Evolutionary conservation across 2,113 vertebrate genomes (phyloP), one percentile per base, ranked within the genome.

Genomic region (Muscicapa adusta): DNA sequence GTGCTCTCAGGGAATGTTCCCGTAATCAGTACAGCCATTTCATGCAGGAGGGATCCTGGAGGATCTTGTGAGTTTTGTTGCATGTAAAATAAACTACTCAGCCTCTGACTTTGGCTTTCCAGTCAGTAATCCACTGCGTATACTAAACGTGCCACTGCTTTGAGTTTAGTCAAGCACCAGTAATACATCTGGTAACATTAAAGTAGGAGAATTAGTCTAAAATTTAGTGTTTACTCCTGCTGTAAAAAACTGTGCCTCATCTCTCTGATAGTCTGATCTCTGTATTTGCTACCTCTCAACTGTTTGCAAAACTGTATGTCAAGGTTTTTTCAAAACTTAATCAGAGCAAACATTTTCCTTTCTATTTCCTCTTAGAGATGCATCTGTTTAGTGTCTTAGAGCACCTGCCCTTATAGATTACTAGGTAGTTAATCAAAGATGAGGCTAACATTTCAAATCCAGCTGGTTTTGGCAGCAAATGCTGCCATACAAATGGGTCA

Each of bases 381-480:
- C 51, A 73, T 51, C 18, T 79, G 10, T 51, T 71, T 29, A 33
- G 15, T 78, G n/a, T 79, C 47, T 60, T 42, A 33, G 18, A 87
- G 36, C 31, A 88, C 71, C 25, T 83, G 50, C 53, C 34, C 42
- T 75, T 1, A 1, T 25, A 58, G 61, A 70, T 92, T 83, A 57
- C 34, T 28, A 56, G 19, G 13, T 36, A 53, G 42, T 89, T 91
- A 79, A 93, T 95, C 62, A 92, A 81, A 95, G 56, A 40, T 43
- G 45, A 81, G 34, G 33, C 34, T 86, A 75, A 28, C 26, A 9
- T 62, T 84, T 92, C 18, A 62, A 85, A 85, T 86, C 78, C 75
- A 94, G 54, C 70, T 84, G 87, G 79, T 91, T 94, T 63, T 34
- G 72, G 68, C 70, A 72, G 63, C 23, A 88, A 80, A 95, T 57